Evolutionary conservation across 2,888 invertebrate genomes (phyloP).

Genomic region (Tipula vernalis): DNA sequence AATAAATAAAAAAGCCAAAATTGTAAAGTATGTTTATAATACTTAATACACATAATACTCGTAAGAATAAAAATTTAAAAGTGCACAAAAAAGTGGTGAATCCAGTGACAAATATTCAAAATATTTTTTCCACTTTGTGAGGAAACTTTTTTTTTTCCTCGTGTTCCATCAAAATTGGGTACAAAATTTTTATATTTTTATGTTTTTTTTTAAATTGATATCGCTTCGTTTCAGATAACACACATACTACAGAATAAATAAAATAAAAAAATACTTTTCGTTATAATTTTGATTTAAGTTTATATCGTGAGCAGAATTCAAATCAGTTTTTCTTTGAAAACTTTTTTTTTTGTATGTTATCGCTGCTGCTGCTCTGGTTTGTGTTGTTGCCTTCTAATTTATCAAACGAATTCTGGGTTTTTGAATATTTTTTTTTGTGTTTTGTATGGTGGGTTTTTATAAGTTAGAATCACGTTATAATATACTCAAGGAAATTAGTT

Average conservation of each 20-base stretch:
- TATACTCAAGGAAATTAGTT: not conserved
- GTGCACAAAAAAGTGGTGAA: not conserved
- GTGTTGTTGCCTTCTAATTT: not conserved
- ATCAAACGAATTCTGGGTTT: not conserved
- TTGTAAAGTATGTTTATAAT: not conserved
- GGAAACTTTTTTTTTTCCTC: not conserved
- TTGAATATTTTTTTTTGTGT: not conserved
- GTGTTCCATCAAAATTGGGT: not conserved
- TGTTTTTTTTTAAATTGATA: not conserved
- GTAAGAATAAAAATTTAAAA: not conserved
- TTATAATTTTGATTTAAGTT: constrained; percentile 4
- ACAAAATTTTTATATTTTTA: not conserved
- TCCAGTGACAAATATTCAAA: not conserved
- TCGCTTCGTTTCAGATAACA: not conserved
- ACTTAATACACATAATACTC: not conserved
- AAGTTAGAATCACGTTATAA: not conserved
- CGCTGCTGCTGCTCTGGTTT: not conserved
- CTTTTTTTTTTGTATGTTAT: not conserved
- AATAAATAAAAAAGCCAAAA: not conserved
- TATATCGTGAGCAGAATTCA: not conserved
- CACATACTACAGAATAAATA: not conserved
- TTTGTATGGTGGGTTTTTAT: not conserved
- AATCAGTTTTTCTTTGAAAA: not conserved
- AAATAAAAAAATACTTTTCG: not conserved
- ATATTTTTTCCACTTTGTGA: not conserved